A percentile compares a stretch with the other conserved stretches of the same genome.
Evolutionary conservation across 2,797 vertebrate species (phyloP).

Genomic region (Siniperca scherzeri): DNA sequence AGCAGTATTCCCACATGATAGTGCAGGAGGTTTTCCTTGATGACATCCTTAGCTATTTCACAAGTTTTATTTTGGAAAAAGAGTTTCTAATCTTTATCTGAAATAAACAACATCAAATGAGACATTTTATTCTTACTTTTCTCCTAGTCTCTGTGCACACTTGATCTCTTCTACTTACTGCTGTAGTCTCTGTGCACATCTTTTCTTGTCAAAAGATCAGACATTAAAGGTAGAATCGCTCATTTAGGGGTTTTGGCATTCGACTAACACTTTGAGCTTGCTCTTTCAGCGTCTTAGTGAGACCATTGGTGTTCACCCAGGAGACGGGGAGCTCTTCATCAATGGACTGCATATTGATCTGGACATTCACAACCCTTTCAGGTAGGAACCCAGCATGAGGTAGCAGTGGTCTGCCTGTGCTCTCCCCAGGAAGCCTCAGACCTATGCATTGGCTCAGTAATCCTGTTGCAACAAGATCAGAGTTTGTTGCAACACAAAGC

Average conservation of each 20-base stretch:
- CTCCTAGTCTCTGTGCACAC: constrained; percentile 1
- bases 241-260: constrained; percentile 40
- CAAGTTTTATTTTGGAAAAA: constrained; percentile 45
- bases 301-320: constrained; percentile 90
- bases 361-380: constrained; percentile 93
- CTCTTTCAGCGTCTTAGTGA: constrained; percentile 88
- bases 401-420: constrained; percentile 13
- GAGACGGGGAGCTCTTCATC: constrained; percentile 92
- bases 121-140: constrained; percentile 40
- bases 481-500: constrained; percentile 17
- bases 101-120: constrained; percentile 41
- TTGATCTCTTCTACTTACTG: constrained; percentile 16
- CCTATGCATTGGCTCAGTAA: constrained; percentile 20
- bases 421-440: constrained; percentile 36
- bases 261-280: constrained; percentile 36
- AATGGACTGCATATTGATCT: constrained; percentile 94
- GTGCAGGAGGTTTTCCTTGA: constrained; percentile 50
- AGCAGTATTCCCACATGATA: constrained; percentile 58
- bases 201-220: constrained; percentile 37
- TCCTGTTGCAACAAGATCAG: constrained; percentile 43
- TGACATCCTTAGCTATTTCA: constrained; percentile 35
- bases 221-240: constrained; percentile 29
- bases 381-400: constrained; percentile 81
- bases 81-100: constrained; percentile 46
- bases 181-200: constrained; percentile 16